Evolutionary conservation across 1,140 invertebrate genomes (phyloP).

Genomic region (Matsumurasca onukii): DNA sequence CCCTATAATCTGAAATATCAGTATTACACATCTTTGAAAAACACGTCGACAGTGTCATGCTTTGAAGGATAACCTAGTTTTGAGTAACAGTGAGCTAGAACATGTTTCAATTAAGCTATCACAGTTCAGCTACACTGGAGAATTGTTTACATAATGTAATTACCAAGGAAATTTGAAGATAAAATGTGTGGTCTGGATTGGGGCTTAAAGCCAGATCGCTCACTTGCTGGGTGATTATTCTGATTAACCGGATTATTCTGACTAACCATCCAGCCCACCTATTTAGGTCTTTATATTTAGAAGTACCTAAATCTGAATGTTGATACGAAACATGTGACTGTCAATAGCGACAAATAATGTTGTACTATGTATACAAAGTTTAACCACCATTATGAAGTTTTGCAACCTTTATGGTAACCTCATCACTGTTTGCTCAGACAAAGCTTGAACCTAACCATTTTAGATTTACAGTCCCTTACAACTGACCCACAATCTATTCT

Average conservation of each 20-base stretch:
- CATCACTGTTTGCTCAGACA: too few species aligned
- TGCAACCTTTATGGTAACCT: too few species aligned
- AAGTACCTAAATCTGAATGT: not conserved
- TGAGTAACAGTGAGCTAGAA: not conserved
- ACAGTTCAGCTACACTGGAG: not conserved
- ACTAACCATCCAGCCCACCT: not conserved
- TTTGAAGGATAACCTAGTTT: not conserved
- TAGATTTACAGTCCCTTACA: too few species aligned
- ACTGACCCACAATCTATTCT: too few species aligned
- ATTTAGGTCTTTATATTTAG: not conserved
- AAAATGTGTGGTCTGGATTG: not conserved
- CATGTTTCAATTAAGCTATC: not conserved
- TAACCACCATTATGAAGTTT: too few species aligned
- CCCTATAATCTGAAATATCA: not conserved
- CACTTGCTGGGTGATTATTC: not conserved
- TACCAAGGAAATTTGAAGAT: not conserved
- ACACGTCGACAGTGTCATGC: not conserved
- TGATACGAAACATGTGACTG: not conserved
- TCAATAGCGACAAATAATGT: not conserved
- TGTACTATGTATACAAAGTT: too few species aligned
- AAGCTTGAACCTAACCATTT: too few species aligned
- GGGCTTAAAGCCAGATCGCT: not conserved
- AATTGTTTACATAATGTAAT: not conserved
- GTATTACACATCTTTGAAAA: not conserved
- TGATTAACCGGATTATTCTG: not conserved